phyloP scores from a whole-genome alignment of 2,888 invertebrate species.

The Leucoma salicis region DNA sequence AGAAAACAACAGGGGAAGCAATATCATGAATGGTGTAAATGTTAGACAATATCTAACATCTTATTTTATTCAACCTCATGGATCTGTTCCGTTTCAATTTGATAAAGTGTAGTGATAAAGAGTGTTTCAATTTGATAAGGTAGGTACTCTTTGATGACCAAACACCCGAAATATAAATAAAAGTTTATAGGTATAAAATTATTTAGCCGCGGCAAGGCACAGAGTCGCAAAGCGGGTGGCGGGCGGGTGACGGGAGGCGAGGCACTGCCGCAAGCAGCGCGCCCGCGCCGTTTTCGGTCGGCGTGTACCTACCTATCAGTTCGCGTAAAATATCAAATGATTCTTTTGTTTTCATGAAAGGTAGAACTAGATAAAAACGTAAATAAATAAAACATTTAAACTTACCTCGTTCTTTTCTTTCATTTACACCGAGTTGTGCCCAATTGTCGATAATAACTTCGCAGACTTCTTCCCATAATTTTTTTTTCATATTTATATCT shows the following conservation, averaged over 20 bases:
- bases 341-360: no score
- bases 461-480: constrained; percentile 4
- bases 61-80: constrained; percentile 3
- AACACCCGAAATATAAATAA: no score
- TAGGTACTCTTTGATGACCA: no score
- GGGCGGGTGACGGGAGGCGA: no score
- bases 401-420: constrained; percentile 11
- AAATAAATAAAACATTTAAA: constrained; percentile 33
- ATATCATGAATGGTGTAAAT: constrained; percentile 2
- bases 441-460: neutral
- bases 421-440: neutral
- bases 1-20: constrained; percentile 1
- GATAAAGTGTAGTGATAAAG: neutral
- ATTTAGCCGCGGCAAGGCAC: no score
- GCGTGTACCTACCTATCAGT: no score
- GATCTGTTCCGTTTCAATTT: neutral
- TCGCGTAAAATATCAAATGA: no score
- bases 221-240: no score
- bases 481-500: constrained; percentile 6
- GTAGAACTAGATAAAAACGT: constrained; percentile 27
- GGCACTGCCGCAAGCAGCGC: no score
- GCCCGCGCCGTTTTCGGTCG: no score
- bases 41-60: constrained; percentile 3
- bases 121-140: no score
- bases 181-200: no score